A percentile compares a stretch with the other conserved stretches of the same genome.
These are phyloP conservation scores for Orbicella faveolata DNA, from an alignment of 64 coral and sea anemone species.

Conservation along the genomic window DNA sequence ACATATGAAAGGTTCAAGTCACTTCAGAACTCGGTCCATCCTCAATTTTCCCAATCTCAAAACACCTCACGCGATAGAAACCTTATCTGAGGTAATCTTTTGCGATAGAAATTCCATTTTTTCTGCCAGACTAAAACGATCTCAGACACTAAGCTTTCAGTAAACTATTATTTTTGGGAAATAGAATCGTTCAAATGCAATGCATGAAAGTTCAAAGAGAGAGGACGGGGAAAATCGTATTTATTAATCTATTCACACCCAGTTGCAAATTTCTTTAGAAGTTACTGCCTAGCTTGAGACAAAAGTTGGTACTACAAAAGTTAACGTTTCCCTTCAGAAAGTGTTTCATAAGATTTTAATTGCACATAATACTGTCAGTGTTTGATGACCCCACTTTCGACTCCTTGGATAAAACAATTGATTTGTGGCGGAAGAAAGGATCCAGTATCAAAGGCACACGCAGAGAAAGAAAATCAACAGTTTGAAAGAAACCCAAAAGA, in stretches of 20 bases:
- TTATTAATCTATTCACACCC: constrained; percentile 11
- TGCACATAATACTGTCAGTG: not conserved
- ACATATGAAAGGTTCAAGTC: not conserved
- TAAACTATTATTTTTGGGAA: not conserved
- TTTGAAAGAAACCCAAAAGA: constrained; percentile 31
- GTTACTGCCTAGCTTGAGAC: not conserved
- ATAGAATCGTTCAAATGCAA: no score
- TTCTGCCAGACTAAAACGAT: not conserved
- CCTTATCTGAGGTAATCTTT: not conserved
- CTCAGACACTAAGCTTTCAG: not conserved
- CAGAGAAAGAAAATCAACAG: constrained; percentile 15
- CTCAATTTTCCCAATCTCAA: not conserved
- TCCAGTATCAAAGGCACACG: constrained; percentile 28
- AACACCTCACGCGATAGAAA: not conserved
- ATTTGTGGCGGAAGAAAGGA: not conserved
- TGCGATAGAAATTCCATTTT: not conserved
- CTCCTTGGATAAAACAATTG: not conserved
- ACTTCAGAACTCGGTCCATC: not conserved
- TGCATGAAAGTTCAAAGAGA: no score
- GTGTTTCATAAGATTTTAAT: not conserved
- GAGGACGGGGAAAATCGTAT: no score
- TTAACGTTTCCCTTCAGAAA: constrained; percentile 11
- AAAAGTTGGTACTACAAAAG: constrained; percentile 1
- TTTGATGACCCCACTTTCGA: constrained; percentile 1
- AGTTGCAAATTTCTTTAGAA: not conserved